Evolutionary conservation across 2,888 invertebrate genomes (phyloP), one percentile per base, ranked within the genome.

Genomic region (Acleris literana): DNA sequence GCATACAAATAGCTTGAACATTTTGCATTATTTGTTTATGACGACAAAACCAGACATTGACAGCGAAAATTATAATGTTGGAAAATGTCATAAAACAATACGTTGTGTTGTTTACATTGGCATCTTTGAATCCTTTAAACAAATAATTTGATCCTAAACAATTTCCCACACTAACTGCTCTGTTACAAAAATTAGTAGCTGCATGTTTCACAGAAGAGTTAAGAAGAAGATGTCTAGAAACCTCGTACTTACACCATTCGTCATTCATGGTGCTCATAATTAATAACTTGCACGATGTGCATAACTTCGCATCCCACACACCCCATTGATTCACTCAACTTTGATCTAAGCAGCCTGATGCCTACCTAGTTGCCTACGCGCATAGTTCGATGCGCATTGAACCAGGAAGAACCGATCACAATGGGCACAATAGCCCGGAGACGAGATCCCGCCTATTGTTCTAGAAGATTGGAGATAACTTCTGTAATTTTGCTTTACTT

Each of bases 401-500:
- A 66, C 66, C 66, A 62, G 66, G 66, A 66, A 66, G 49, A 46
- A 46, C 46, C 49, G 25, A 33, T 57, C 33, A 53, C 57, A 57
- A 57, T 57, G 56, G 44, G 17, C 61, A 66, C 66, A 66, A 66
- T 66, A 66, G 46, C 57, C 62, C 66, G 66, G 66, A 66, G 62
- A 65, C 43, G 51, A 65, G 60, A 16, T 55, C 20, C 29, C 29
- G 57, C 53, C 66, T 49, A 66, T 66, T 66, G 66, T 66, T 62
- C 66, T 52, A 52, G 52, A 18, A 25, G 57, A 66, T 66, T 52
- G 25, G 43, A 62, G 66, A 66, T 66, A 62, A 62, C 46, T 39
- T 39, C 56, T 46, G 43, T 52, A 20, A 56, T 61, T 60, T 60
- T 13, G 29, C 49, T 49, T 55, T 55, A 39, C 39, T 39, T 1